phyloP scores from a whole-genome alignment of 2,113 vertebrate genomes.

The Tyto alba region DNA sequence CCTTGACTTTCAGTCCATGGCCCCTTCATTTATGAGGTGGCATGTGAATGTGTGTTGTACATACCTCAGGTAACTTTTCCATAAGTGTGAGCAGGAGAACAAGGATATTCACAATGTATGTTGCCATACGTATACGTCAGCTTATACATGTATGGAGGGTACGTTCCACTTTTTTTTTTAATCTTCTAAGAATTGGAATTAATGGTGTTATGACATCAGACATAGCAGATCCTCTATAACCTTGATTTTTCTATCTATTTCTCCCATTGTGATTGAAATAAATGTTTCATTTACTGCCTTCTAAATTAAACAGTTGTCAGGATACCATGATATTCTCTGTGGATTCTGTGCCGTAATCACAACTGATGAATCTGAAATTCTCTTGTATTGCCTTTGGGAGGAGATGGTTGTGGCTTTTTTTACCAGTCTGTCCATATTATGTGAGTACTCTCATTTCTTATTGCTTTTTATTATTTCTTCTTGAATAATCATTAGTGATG shows the following conservation, averaged over 20 bases:
- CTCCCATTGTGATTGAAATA: not conserved
- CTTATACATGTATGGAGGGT: too few relatives aligned
- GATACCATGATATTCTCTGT: not conserved
- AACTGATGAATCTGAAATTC: not conserved
- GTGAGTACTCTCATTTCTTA: not conserved
- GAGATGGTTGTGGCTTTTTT: not conserved
- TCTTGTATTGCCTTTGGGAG: not conserved
- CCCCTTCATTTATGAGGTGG: rapidly evolving
- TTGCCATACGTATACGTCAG: not conserved
- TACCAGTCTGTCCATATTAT: not conserved
- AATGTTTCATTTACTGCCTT: not conserved
- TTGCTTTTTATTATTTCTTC: not conserved
- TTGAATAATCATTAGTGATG: not conserved
- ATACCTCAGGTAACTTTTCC: not conserved
- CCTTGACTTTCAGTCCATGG: not conserved
- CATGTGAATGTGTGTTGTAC: not conserved
- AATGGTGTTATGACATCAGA: not conserved
- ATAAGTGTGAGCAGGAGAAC: not conserved
- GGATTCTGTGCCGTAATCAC: not conserved
- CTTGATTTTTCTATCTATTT: not conserved
- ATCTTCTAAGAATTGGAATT: not conserved
- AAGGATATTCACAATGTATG: not conserved
- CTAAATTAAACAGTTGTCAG: not conserved
- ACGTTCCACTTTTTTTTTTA: not conserved
- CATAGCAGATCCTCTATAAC: not conserved